phyloP scores from a whole-genome alignment of 2,888 invertebrate species.

The Sphaeridia pumilis region DNA sequence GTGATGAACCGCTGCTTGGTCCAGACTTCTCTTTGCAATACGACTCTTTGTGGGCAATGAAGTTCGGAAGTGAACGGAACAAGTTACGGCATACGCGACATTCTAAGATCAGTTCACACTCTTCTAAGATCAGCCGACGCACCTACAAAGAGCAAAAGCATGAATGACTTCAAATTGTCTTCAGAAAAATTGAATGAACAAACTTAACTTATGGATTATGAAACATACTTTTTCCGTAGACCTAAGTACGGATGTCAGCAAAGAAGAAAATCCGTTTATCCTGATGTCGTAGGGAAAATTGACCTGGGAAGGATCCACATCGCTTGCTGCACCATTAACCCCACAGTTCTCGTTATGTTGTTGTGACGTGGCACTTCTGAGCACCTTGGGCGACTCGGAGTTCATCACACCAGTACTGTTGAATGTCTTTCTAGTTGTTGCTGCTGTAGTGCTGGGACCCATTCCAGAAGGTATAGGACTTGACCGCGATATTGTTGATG shows the following conservation, averaged over 20 bases:
- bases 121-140: constrained; percentile 58
- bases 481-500: too few relatives aligned
- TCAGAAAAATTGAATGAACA: too few relatives aligned
- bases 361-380: not conserved
- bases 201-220: not conserved
- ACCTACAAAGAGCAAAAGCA: constrained; percentile 46
- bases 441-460: too few relatives aligned
- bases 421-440: not conserved
- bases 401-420: not conserved
- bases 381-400: too few relatives aligned
- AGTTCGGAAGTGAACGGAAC: constrained; percentile 75
- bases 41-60: constrained; percentile 75
- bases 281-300: constrained; percentile 31
- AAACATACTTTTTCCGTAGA: constrained; percentile 22
- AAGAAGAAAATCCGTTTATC: constrained; percentile 25
- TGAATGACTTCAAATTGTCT: not conserved
- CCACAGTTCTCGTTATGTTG: not conserved
- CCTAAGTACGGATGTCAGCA: constrained; percentile 23
- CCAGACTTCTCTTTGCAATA: constrained; percentile 59
- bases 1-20: too few relatives aligned
- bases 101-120: constrained; percentile 81
- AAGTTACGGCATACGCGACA: constrained; percentile 76
- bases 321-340: not conserved
- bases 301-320: constrained; percentile 21
- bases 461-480: too few relatives aligned